Conservation (phyloP, 2,797 vertebrate genomes). For the Mastacembelus armatus region DNA sequence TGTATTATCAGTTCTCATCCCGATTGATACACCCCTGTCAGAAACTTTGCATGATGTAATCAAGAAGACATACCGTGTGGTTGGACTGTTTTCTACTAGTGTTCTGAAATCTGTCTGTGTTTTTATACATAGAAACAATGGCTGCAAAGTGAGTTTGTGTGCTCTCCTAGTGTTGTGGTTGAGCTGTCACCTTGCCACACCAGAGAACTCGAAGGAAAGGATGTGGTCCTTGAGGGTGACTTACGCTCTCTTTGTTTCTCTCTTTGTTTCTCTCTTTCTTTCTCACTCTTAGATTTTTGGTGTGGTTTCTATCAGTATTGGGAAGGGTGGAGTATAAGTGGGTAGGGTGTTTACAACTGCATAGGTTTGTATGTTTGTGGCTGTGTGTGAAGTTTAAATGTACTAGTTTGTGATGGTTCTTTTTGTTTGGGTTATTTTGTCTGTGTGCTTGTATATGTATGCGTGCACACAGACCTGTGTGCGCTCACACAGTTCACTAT, state of each 20-base stretch:
- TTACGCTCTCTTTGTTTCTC: slow-evolving; percentile 32
- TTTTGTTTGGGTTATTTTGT: slow-evolving; percentile 30
- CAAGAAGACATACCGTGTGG: slow-evolving; percentile 44
- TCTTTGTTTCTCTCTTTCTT: slow-evolving; percentile 32
- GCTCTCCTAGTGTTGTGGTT: slow-evolving; percentile 59
- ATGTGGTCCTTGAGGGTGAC: slow-evolving; percentile 66
- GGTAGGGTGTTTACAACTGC: not conserved
- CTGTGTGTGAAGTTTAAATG: slow-evolving; percentile 20
- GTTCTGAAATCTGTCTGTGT: slow-evolving; percentile 51
- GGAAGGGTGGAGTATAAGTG: too few species aligned
- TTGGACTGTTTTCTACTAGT: slow-evolving; percentile 22
- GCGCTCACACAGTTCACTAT: slow-evolving; percentile 43
- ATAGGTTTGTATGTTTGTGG: not conserved
- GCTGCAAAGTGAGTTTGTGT: slow-evolving; percentile 52
- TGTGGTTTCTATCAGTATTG: too few species aligned
- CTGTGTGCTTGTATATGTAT: not conserved
- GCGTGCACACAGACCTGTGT: not conserved
- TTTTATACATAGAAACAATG: slow-evolving; percentile 48
- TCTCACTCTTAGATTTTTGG: slow-evolving; percentile 26
- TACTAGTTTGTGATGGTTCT: slow-evolving; percentile 5
- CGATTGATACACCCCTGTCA: slow-evolving; percentile 6
- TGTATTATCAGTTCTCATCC: slow-evolving; percentile 15
- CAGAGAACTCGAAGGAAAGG: slow-evolving; percentile 59
- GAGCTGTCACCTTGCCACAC: slow-evolving; percentile 67
- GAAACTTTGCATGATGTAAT: slow-evolving; percentile 42